Evolutionary conservation across 1,140 invertebrate species (phyloP).

Genomic region (Chironomus striatipennis): DNA sequence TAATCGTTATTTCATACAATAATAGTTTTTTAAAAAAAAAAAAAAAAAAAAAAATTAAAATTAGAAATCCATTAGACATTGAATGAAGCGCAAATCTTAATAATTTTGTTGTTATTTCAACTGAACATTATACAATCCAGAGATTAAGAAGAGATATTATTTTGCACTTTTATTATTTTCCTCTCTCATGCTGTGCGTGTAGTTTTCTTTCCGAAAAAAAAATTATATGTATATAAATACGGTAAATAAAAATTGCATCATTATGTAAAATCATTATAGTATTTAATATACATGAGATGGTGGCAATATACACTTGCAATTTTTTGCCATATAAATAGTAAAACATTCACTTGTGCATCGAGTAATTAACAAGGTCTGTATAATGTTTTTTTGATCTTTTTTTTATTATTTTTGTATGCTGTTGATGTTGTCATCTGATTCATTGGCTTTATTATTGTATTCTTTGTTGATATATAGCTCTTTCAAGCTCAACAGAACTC

Average conservation of each 20-base stretch:
- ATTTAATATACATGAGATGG: not conserved
- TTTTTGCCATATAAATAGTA: not conserved
- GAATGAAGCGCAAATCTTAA: not conserved
- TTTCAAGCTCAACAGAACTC: not conserved
- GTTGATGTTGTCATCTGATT: too few species aligned
- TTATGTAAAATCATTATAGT: conserved; percentile 1
- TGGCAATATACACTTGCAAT: not conserved
- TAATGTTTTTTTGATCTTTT: not conserved
- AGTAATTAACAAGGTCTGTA: not conserved
- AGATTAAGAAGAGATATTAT: conserved; percentile 15
- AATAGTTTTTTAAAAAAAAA: not conserved
- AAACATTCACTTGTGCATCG: conserved; percentile 9
- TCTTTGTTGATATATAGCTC: too few species aligned
- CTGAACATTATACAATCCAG: not conserved
- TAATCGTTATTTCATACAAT: not conserved
- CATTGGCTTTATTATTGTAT: too few species aligned
- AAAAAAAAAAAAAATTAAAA: not conserved
- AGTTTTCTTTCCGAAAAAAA: not conserved
- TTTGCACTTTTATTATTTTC: not conserved
- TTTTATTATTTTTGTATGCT: too few species aligned
- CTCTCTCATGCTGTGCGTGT: conserved; percentile 4
- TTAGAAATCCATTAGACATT: not conserved
- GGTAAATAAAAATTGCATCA: not conserved
- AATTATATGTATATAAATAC: not conserved
- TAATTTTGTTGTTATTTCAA: not conserved